These are phyloP conservation scores for Scaptomyza graminum DNA, from an alignment of 1,140 invertebrate genomes.

Conservation along the genomic window DNA sequence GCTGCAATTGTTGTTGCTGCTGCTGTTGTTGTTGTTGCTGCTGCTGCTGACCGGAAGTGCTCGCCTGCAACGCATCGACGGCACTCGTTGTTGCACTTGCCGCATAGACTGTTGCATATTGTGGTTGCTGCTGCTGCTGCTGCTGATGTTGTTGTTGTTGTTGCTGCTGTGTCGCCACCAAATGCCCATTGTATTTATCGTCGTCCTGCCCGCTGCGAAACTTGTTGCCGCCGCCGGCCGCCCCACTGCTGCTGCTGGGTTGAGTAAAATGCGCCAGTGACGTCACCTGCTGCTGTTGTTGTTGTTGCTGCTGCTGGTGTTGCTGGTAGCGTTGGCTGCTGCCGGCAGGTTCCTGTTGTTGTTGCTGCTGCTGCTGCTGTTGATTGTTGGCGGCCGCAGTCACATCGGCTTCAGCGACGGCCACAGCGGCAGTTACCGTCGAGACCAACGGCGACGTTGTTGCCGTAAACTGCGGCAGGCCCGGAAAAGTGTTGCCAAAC, in stretches of 20 bases:
- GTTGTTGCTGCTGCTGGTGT: conserved; percentile 59
- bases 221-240: conserved; percentile 36
- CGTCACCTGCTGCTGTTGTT: conserved; percentile 50
- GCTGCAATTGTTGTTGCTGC: conserved; percentile 27
- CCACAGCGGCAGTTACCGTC: conserved; percentile 69
- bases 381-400: conserved; percentile 62
- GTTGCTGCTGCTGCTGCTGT: conserved; percentile 65
- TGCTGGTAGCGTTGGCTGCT: conserved; percentile 71
- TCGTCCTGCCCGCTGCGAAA: conserved; percentile 64
- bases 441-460: conserved; percentile 82
- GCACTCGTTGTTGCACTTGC: conserved; percentile 52
- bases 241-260: conserved; percentile 47
- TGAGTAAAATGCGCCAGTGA: conserved; percentile 77
- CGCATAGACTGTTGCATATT: conserved; percentile 70
- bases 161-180: conserved; percentile 64
- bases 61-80: conserved; percentile 60
- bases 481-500: conserved; percentile 87
- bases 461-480: conserved; percentile 88
- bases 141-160: conserved; percentile 45
- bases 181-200: conserved; percentile 81
- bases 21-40: conserved; percentile 62
- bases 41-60: conserved; percentile 52
- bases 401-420: conserved; percentile 53
- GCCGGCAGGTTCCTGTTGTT: conserved; percentile 58
- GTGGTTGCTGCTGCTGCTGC: conserved; percentile 62